Conservation (phyloP, 2,888 invertebrate species). For the Leptura quadrifasciata region DNA sequence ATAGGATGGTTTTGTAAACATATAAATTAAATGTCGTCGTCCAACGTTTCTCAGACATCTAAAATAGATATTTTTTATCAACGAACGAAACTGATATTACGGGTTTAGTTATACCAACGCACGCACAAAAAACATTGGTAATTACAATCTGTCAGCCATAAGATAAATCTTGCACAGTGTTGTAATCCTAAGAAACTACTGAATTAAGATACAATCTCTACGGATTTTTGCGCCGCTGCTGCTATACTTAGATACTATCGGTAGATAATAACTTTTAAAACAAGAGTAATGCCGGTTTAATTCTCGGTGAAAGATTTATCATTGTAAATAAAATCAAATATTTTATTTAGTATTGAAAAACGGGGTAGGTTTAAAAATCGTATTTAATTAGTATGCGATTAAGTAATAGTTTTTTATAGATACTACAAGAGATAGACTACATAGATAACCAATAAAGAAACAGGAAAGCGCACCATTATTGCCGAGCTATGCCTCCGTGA, state of each 20-base stretch:
- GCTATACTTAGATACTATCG: constrained; percentile 58
- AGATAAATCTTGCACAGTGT: constrained; percentile 57
- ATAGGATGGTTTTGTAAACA: neutral
- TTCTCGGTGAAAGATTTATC: constrained; percentile 57
- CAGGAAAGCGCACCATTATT: neutral
- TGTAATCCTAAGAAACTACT: constrained; percentile 60
- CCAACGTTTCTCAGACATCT: neutral
- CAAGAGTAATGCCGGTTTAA: constrained; percentile 58
- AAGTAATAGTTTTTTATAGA: neutral
- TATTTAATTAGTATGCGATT: constrained; percentile 8
- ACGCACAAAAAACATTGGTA: constrained; percentile 52
- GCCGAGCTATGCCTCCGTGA: no score
- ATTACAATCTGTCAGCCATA: constrained; percentile 57
- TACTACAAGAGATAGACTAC: neutral
- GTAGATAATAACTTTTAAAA: constrained; percentile 52
- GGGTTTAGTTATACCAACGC: constrained; percentile 28
- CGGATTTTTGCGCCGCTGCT: constrained; percentile 58
- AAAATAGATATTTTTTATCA: constrained; percentile 24
- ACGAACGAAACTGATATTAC: constrained; percentile 40
- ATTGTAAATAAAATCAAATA: constrained; percentile 37
- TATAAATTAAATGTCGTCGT: constrained; percentile 16
- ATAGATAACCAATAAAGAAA: neutral
- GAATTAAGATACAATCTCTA: constrained; percentile 59
- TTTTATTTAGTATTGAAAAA: constrained; percentile 15
- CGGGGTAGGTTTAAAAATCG: neutral